phyloP scores from a whole-genome alignment of 53 echinoderm and acorn worm species.

The Holothuria scabra region DNA sequence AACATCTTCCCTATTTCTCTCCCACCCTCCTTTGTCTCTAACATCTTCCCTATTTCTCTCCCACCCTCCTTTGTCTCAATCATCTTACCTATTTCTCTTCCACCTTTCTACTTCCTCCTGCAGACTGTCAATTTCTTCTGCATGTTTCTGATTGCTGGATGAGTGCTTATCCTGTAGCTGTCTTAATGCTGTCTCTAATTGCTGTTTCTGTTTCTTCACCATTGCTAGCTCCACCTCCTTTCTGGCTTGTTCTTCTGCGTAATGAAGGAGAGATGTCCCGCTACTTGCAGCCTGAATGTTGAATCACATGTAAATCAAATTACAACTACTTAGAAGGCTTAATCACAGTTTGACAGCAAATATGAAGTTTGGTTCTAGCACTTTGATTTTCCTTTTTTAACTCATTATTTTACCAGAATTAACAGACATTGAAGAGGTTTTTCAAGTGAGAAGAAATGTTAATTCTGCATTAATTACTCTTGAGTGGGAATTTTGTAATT shows the following conservation, averaged over 20 bases:
- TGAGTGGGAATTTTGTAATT: too few relatives aligned
- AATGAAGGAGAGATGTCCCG: slow-evolving; percentile 86
- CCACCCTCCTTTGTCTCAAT: too few relatives aligned
- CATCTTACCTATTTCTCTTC: slow-evolving; percentile 89
- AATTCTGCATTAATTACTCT: too few relatives aligned
- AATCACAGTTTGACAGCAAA: too few relatives aligned
- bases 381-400: too few relatives aligned
- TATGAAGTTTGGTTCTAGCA: too few relatives aligned
- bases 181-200: slow-evolving; percentile 90
- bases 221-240: slow-evolving; percentile 83
- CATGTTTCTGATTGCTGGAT: slow-evolving; percentile 67
- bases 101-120: slow-evolving; percentile 88
- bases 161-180: slow-evolving; percentile 97
- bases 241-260: slow-evolving; percentile 90
- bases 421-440: too few relatives aligned
- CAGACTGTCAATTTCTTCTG: slow-evolving; percentile 78
- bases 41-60: too few relatives aligned
- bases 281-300: slow-evolving; percentile 61
- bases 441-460: too few relatives aligned
- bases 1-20: too few relatives aligned
- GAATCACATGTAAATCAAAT: background rate
- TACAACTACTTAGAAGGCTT: background rate
- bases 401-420: too few relatives aligned
- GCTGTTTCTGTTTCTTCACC: slow-evolving; percentile 86
- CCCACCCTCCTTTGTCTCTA: too few relatives aligned